These are phyloP conservation scores for Agriopis aurantiaria DNA, from an alignment of 2,888 invertebrate genomes.

Conservation along the genomic window DNA sequence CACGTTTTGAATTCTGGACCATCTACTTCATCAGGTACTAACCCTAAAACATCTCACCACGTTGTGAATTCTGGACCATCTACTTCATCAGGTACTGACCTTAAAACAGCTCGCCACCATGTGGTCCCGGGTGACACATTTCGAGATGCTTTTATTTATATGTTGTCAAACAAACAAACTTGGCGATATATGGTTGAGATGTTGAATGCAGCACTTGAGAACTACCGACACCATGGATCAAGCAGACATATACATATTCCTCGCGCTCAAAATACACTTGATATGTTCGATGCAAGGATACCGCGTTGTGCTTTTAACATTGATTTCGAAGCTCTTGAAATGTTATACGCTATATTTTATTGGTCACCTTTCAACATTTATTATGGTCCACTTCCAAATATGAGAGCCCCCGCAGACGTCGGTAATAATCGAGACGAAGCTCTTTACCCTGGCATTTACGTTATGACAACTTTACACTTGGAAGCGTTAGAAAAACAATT, in stretches of 20 bases:
- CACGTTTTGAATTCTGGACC: too few species aligned
- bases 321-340: background rate
- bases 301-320: background rate
- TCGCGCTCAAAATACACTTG: background rate
- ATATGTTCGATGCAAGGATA: constrained; percentile 1
- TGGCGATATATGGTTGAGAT: constrained; percentile 8
- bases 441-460: background rate
- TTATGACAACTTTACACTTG: too few species aligned
- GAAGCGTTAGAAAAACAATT: background rate
- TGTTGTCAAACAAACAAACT: background rate
- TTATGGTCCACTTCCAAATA: background rate
- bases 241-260: background rate
- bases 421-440: background rate
- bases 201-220: constrained; percentile 5
- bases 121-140: background rate
- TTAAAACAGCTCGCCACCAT: background rate
- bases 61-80: too few species aligned
- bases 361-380: constrained; percentile 7
- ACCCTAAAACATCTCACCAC: too few species aligned
- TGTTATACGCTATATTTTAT: background rate
- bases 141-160: background rate
- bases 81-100: too few species aligned
- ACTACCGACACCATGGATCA: background rate
- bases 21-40: too few species aligned
- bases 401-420: background rate